Evolutionary conservation across 2,888 invertebrate species (phyloP).

Genomic region (Chalcis sispes): DNA sequence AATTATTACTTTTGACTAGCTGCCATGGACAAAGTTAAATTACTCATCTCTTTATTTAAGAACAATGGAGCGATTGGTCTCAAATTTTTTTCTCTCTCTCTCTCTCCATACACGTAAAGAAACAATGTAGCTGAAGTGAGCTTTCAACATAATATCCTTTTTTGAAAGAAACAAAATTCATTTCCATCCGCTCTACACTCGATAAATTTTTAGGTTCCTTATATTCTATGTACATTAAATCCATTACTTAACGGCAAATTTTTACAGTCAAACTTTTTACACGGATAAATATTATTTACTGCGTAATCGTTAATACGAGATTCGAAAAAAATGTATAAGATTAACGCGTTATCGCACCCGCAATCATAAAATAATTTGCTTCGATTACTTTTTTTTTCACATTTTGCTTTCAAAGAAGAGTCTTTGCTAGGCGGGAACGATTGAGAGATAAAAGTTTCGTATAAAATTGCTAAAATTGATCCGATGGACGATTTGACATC

Average conservation of each 20-base stretch:
- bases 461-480: conserved; percentile 72
- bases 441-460: conserved; percentile 69
- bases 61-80: conserved; percentile 5
- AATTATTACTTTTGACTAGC: conserved; percentile 62
- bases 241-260: conserved; percentile 47
- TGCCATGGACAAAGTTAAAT: conserved; percentile 60
- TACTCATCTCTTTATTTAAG: conserved; percentile 2
- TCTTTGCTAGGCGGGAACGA: conserved; percentile 61
- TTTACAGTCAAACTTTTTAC: conserved; percentile 53
- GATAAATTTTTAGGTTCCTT: conserved; percentile 59
- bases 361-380: conserved; percentile 31
- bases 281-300: conserved; percentile 16
- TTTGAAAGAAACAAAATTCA: conserved; percentile 25
- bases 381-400: conserved; percentile 44
- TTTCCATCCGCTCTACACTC: conserved; percentile 12
- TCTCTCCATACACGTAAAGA: too few relatives aligned
- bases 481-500: conserved; percentile 65
- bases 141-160: conserved; percentile 4
- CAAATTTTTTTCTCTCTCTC: background rate
- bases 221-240: conserved; percentile 62
- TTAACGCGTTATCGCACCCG: conserved; percentile 25
- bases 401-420: conserved; percentile 49
- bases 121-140: conserved; percentile 28
- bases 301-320: conserved; percentile 29
- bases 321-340: conserved; percentile 41